Percentiles rank a stretch among this genome's conserved stretches.
These are phyloP conservation scores for Rhinogobio ventralis DNA, from an alignment of 2,797 vertebrate genomes.

Conservation along the genomic window DNA sequence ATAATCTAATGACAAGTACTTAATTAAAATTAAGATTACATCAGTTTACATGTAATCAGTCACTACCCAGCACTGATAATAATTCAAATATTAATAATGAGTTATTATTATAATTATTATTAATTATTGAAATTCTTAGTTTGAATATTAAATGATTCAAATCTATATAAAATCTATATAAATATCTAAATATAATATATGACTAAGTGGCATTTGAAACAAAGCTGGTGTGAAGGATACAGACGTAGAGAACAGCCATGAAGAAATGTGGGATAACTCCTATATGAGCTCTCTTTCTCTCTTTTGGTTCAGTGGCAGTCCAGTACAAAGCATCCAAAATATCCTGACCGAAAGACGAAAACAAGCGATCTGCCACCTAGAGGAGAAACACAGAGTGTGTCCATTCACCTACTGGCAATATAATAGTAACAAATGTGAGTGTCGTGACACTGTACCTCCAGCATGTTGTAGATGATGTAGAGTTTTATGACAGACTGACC, in stretches of 20 bases:
- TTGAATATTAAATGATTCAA: not conserved
- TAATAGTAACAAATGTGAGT: not conserved
- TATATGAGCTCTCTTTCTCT: conserved; percentile 92
- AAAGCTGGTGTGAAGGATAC: conserved; percentile 84
- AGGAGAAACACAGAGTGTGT: conserved; percentile 5
- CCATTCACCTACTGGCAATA: not conserved
- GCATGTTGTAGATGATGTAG: conserved; percentile 99
- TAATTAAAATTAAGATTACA: too few species aligned
- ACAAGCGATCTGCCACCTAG: conserved; percentile 84
- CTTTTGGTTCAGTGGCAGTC: conserved; percentile 96
- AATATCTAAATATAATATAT: not conserved
- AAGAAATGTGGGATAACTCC: conserved; percentile 95
- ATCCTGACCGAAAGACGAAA: conserved; percentile 98
- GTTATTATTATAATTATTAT: too few species aligned
- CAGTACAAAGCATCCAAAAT: conserved; percentile 91
- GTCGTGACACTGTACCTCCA: conserved; percentile 50
- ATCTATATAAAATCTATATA: not conserved
- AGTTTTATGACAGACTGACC: conserved; percentile 99
- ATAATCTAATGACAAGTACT: too few species aligned
- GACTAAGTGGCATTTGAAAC: not conserved
- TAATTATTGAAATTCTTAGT: not conserved
- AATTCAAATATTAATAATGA: not conserved
- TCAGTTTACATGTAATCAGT: too few species aligned
- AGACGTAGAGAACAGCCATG: conserved; percentile 97
- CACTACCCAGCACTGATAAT: too few species aligned